A percentile compares a stretch with the other conserved stretches of the same genome.
Evolutionary conservation across 2,113 vertebrate genomes (phyloP).

Genomic region (Dendropsophus ebraccatus): DNA sequence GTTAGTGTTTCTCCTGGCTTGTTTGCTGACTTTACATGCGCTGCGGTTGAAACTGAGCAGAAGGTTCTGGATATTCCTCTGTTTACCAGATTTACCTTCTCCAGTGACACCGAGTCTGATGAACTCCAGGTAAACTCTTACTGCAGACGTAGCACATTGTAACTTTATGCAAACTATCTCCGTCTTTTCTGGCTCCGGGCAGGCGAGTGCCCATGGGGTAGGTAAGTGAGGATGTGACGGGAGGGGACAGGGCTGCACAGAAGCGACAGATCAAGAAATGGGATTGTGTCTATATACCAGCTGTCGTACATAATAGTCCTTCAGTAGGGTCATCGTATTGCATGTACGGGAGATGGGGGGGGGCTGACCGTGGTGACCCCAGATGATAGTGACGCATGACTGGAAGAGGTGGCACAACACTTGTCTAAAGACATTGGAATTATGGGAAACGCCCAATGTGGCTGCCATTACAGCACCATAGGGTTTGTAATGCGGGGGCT

Average conservation of each 20-base stretch:
- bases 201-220: not conserved
- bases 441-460: too few relatives aligned
- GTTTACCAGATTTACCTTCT: constrained; percentile 17
- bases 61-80: not conserved
- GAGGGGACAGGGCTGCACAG: not conserved
- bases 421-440: too few relatives aligned
- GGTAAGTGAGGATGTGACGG: not conserved
- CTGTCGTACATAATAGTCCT: too few relatives aligned
- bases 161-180: not conserved
- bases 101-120: constrained; percentile 17
- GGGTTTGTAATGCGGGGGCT: too few relatives aligned
- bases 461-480: too few relatives aligned
- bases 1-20: constrained; percentile 49
- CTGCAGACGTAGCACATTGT: not conserved
- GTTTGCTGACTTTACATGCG: constrained; percentile 31
- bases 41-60: constrained; percentile 37
- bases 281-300: too few relatives aligned
- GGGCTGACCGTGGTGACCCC: too few relatives aligned
- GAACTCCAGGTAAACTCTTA: constrained; percentile 23
- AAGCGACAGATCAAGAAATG: not conserved
- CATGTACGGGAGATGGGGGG: too few relatives aligned
- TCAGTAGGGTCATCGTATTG: too few relatives aligned
- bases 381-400: too few relatives aligned
- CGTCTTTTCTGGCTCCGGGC: not conserved
- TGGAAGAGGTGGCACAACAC: too few relatives aligned